Conservation (phyloP, 2,888 invertebrate genomes). For the Acrocyrtus sp. region DNA sequence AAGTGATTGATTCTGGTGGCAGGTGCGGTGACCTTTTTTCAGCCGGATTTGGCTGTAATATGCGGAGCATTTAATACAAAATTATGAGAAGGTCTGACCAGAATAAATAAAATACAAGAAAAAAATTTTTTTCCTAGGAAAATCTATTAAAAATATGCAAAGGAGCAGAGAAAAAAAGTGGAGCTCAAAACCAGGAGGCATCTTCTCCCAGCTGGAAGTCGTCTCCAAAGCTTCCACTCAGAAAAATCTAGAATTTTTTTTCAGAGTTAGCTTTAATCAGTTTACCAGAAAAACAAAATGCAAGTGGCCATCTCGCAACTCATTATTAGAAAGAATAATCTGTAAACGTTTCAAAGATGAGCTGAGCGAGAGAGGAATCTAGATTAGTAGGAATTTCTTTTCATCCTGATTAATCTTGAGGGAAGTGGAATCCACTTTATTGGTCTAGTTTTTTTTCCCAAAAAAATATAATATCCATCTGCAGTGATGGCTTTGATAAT, state of each 20-base stretch:
- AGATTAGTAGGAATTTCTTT: slow-evolving; percentile 10
- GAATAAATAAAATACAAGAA: background rate
- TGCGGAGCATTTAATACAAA: background rate
- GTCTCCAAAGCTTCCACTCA: slow-evolving; percentile 51
- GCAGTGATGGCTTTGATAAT: background rate
- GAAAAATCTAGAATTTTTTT: too few relatives aligned
- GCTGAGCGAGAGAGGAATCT: slow-evolving; percentile 18
- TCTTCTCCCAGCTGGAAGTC: slow-evolving; percentile 38
- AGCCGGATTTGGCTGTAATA: background rate
- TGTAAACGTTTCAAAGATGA: too few relatives aligned
- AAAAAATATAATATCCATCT: too few relatives aligned
- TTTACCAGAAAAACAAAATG: too few relatives aligned
- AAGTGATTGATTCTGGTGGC: slow-evolving; percentile 41
- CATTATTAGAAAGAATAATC: too few relatives aligned
- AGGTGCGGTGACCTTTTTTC: slow-evolving; percentile 51
- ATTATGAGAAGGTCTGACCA: background rate
- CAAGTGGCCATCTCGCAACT: background rate
- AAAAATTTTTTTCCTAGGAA: background rate
- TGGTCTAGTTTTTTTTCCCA: slow-evolving; percentile 33
- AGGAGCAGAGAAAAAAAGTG: background rate
- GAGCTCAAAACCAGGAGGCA: slow-evolving; percentile 48
- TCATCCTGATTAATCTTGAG: slow-evolving; percentile 7
- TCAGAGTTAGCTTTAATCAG: too few relatives aligned
- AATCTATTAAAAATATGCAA: background rate
- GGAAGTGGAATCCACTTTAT: slow-evolving; percentile 1